phyloP scores from a whole-genome alignment of 1,140 invertebrate genomes.

The Zaprionus gabonicus region DNA sequence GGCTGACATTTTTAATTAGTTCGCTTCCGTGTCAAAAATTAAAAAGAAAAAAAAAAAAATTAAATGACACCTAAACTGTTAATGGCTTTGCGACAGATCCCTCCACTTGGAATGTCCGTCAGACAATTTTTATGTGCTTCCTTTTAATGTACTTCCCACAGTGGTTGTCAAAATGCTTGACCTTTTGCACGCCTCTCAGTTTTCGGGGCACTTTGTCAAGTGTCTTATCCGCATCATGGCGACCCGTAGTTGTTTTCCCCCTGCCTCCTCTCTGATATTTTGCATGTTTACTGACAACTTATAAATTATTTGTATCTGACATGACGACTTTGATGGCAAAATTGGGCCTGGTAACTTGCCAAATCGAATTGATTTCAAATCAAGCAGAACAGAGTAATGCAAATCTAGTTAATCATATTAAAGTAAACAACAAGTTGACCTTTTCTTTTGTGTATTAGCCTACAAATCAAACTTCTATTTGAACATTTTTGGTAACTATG shows the following conservation, averaged over 20 bases:
- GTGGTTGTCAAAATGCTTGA: slow-evolving; percentile 2
- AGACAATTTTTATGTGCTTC: neutral
- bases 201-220: slow-evolving; percentile 22
- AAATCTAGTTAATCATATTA: neutral
- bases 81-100: slow-evolving; percentile 43
- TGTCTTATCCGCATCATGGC: slow-evolving; percentile 15
- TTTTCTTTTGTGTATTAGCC: neutral
- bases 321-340: slow-evolving; percentile 54
- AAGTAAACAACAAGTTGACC: neutral
- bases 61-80: slow-evolving; percentile 57
- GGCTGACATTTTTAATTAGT: slow-evolving; percentile 64
- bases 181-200: neutral
- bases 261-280: slow-evolving; percentile 1
- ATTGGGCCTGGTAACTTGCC: slow-evolving; percentile 21
- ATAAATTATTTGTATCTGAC: slow-evolving; percentile 61
- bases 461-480: neutral
- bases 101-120: slow-evolving; percentile 7
- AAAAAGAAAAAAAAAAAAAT: slow-evolving; percentile 3
- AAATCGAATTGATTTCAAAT: slow-evolving; percentile 12
- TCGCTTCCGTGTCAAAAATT: slow-evolving; percentile 36
- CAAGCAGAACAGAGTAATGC: neutral
- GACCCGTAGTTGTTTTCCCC: neutral
- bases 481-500: neutral
- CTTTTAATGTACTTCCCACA: neutral
- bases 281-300: slow-evolving; percentile 56